Base-by-base conservation (phyloP, 2,113 vertebrate genomes). In the Thinocorus orbignyianus region DNA sequence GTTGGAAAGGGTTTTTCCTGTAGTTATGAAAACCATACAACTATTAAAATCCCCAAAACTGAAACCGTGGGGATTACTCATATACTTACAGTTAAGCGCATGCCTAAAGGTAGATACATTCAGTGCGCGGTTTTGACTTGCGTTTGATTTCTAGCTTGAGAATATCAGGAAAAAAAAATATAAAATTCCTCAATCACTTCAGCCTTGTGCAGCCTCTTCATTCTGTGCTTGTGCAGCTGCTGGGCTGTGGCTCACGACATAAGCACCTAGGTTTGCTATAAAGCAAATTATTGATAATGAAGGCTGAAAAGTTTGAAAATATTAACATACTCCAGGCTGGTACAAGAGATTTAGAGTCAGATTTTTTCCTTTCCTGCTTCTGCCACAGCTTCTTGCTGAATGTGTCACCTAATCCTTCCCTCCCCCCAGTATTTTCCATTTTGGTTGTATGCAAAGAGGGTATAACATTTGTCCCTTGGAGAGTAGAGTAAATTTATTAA, bases 11-110 rank as follows among this genome's bases (percentile, higher is more conserved):
- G 90, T 92, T 96, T 96, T 97, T 97, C 96, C 95, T 96, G 93
- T 97, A 96, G 95, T 96, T 97, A 97, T 96, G 93, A 96, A 96
- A 96, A 96, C 96, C 95, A 92, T 97, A 96, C 96, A 96, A 96
- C 92, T 96, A 96, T 96, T 97, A 97, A 96, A 97, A 97, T 96
- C 96, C 96, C 93, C 96, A 93, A 95, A 96, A 94, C 95, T 54
- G 95, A 72, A 94, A 60, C 96, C 95, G 0, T 26, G 86, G 96
- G 95, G 96, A 95, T 92, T 97, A 41, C 92, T 95, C 96, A 93
- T 30, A 96, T 95, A 96, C 93, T 96, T 96, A 95, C 95, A 96
- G 95, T 97, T 96, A 93, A 97, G 95, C 93, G 92, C 93, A 96
- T 96, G 96, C 96, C 96, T 97, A 97, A 96, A 97, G 95, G 93